Percentiles rank a stretch among this genome's conserved stretches.
Evolutionary conservation across 2,797 vertebrate species (phyloP).

Genomic region (Brotula barbata): DNA sequence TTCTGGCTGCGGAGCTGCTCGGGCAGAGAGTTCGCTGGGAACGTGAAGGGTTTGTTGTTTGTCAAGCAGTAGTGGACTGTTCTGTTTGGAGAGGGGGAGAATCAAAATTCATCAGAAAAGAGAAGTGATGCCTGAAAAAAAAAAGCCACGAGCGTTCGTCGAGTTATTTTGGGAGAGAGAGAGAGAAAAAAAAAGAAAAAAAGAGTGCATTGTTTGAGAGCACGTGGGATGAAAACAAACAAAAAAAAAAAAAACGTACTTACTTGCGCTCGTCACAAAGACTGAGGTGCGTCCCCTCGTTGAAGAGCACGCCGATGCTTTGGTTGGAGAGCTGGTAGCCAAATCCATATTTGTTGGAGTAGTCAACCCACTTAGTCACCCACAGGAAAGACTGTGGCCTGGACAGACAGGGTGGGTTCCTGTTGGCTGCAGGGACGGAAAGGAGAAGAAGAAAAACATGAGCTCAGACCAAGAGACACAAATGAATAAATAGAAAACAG

Average conservation of each 20-base stretch:
- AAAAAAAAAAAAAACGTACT: conserved; percentile 49
- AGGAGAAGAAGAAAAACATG: conserved; percentile 21
- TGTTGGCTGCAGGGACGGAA: conserved; percentile 79
- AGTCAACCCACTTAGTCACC: conserved; percentile 99
- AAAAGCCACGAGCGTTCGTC: too few relatives aligned
- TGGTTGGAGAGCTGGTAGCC: conserved; percentile 97
- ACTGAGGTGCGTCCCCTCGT: conserved; percentile 93
- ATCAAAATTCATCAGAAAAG: neutral
- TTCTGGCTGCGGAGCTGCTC: conserved; percentile 91
- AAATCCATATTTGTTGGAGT: conserved; percentile 98
- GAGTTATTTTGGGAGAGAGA: too few relatives aligned
- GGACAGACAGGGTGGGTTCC: conserved; percentile 88
- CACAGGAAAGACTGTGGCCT: conserved; percentile 91
- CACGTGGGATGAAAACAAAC: too few relatives aligned
- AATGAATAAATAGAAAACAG: neutral
- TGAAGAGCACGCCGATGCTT: conserved; percentile 94
- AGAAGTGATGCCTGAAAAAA: neutral
- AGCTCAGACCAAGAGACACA: neutral
- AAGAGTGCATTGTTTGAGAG: too few relatives aligned
- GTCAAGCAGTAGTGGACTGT: conserved; percentile 93
- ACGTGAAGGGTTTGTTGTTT: conserved; percentile 91
- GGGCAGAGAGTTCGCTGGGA: conserved; percentile 83
- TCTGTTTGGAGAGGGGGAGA: conserved; percentile 67
- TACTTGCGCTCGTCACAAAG: conserved; percentile 91
- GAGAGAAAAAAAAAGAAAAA: too few relatives aligned